Evolutionary conservation across 1,140 invertebrate species (phyloP), one percentile per base, ranked within the genome.

Genomic region (Andricus grossulariae): DNA sequence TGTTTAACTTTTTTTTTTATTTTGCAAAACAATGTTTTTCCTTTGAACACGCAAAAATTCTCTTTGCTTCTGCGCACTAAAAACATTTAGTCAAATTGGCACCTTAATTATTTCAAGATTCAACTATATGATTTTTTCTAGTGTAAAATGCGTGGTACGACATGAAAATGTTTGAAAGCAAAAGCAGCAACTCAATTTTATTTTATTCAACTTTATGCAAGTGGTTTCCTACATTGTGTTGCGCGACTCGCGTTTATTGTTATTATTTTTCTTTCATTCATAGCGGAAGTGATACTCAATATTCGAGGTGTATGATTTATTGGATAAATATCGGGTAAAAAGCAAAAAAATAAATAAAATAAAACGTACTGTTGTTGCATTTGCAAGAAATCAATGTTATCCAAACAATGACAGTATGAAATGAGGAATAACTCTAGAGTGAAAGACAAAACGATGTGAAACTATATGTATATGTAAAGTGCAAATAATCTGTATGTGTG

Each of bases 401-500:
- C 16, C 57, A 66, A 66, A 66, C 60, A 66, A 39, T 66, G 60
- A 45, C 50, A 21, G 60, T 39, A 32, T 60, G 25, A 15, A 16
- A 66, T 66, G 60, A 32, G 12, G 32, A 66, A n/a, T 32, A 32
- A 32, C 7, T 66, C n/a, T 45, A 15, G 25, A 66, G 60, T 66
- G 60, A 66, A 7, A 66, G 60, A 25, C 0, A 66, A 66, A 54
- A 66, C 10, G 19, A 13, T 57, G 55, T 57, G 32, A 66, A 66
- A 39, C 4, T 12, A n/a, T 8, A 32, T 70, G n/a, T 85, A 71
- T 81, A 80, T 76, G 70, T 45, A 45, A 11, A 45, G 39, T 45
- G 39, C 39, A 45, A 45, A 45, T 45, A 45, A 45, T 45, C 7
- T 45, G 39, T 45, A 45, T 45, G 7, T 45, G 7, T 8, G 39